Base-by-base conservation (phyloP, 2,888 invertebrate genomes). In the Spilosoma lubricipeda region DNA sequence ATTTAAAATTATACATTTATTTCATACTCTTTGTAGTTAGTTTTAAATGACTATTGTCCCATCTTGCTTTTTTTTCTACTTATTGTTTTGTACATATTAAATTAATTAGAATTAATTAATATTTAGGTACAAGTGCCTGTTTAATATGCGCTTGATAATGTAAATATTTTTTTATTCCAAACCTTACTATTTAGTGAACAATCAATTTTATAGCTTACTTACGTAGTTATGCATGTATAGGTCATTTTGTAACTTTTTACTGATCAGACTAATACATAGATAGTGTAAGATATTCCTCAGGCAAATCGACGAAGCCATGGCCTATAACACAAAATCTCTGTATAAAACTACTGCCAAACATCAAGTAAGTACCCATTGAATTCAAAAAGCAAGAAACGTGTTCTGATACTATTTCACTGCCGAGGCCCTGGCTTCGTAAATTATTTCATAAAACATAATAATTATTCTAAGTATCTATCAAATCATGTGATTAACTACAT, bases 41-140 rank as follows among this genome's bases (percentile, higher is more conserved):
- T 75, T 68, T 74, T 77, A 70, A 39, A 73, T 73, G 70, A 80
- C 36, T 76, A 78, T 75, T 85, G 71, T 80, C 76, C 63, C 70
- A 78, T 79, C 66, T 74, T 72, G 78, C 76, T 81, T 79, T 39
- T 77, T 33, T 77, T 71, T 75, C 67, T 70, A 67, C 68, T 36
- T 76, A 75, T 71, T 74, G 70, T 80, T 79, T 81, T 85, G 85
- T 85, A 86, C 77, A 85, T 85, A 85, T 80, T 77, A 81, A 74
- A 71, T 86, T 83, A 79, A 80, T 85, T 80, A 82, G 77, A 66
- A 67, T 79, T 79, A 83, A 74, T 68, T 72, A 68, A 72, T 75
- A 56, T 64, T 42, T 77, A 78, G 76, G 64, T 69, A 73, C 36
- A 68, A 30, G 77, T 85, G 77, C 77, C 79, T 83, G 71, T 71